A percentile compares a stretch with the other conserved stretches of the same genome.
These are phyloP conservation scores for Diabrotica balteata DNA, from an alignment of 2,888 invertebrate species.

Conservation along the genomic window DNA sequence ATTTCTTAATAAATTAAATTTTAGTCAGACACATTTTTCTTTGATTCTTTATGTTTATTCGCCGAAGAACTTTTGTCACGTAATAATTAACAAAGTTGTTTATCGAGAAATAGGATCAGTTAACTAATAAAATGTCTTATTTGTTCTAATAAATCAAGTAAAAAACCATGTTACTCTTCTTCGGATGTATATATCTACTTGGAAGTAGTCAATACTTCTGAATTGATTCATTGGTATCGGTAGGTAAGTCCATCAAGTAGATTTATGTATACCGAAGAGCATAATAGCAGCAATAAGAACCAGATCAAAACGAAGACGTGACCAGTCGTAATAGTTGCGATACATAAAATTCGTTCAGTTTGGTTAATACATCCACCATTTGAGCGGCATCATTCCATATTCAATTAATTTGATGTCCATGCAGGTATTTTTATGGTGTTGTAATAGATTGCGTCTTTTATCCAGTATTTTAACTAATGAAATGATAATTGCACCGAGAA, in stretches of 20 bases:
- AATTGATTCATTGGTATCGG: too few relatives aligned
- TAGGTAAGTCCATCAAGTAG: conserved; percentile 1
- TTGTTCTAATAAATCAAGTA: too few relatives aligned
- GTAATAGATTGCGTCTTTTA: conserved; percentile 23
- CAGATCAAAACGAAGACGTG: conserved; percentile 15
- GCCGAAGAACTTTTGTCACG: too few relatives aligned
- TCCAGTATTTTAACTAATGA: conserved; percentile 43
- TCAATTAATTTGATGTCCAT: conserved; percentile 23
- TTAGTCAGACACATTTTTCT: too few relatives aligned
- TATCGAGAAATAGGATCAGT: too few relatives aligned
- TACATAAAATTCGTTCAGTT: conserved; percentile 19
- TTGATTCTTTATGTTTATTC: too few relatives aligned
- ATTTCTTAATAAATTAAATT: too few relatives aligned
- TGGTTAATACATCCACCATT: conserved; percentile 6
- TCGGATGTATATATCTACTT: too few relatives aligned
- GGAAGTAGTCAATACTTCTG: too few relatives aligned
- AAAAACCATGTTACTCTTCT: too few relatives aligned
- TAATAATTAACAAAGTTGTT: too few relatives aligned
- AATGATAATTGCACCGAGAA: conserved; percentile 45
- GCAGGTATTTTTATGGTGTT: conserved; percentile 19
- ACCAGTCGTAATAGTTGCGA: background rate
- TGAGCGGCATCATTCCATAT: conserved; percentile 8
- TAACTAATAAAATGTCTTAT: too few relatives aligned
- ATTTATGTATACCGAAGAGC: conserved; percentile 9
- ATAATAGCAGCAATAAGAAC: conserved; percentile 14